These are phyloP conservation scores for Opisthograptis luteolata DNA, from an alignment of 2,888 invertebrate genomes.

Conservation along the genomic window DNA sequence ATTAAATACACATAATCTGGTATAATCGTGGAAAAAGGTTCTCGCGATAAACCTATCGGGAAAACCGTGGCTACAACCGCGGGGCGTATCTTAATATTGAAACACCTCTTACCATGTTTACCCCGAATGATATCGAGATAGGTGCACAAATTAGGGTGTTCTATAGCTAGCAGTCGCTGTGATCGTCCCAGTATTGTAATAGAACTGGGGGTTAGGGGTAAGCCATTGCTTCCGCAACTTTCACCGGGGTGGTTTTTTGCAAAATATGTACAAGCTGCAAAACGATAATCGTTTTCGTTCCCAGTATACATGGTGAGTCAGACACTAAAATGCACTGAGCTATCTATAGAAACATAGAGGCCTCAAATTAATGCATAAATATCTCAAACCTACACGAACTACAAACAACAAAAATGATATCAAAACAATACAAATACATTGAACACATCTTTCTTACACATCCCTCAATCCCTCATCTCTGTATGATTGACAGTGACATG, in stretches of 20 bases:
- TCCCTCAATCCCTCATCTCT: too few relatives aligned
- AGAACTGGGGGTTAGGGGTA: constrained; percentile 98
- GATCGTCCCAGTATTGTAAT: constrained; percentile 96
- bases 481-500: too few relatives aligned
- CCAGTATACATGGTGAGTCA: constrained; percentile 47
- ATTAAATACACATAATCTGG: too few relatives aligned
- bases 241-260: constrained; percentile 95
- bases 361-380: too few relatives aligned
- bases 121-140: constrained; percentile 96
- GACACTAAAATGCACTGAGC: neutral
- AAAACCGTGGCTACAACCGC: too few relatives aligned
- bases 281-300: constrained; percentile 65
- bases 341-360: too few relatives aligned
- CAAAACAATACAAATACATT: too few relatives aligned
- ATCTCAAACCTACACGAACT: too few relatives aligned
- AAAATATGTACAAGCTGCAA: constrained; percentile 96
- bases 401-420: too few relatives aligned
- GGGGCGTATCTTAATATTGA: neutral
- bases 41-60: too few relatives aligned
- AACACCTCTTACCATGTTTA: constrained; percentile 91
- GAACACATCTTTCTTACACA: too few relatives aligned
- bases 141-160: constrained; percentile 92
- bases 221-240: constrained; percentile 96
- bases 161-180: constrained; percentile 90
- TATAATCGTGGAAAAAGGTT: too few relatives aligned